A percentile compares a stretch with the other conserved stretches of the same genome.
These are phyloP conservation scores for Hyles lineata DNA, from an alignment of 2,888 invertebrate species.

Conservation along the genomic window DNA sequence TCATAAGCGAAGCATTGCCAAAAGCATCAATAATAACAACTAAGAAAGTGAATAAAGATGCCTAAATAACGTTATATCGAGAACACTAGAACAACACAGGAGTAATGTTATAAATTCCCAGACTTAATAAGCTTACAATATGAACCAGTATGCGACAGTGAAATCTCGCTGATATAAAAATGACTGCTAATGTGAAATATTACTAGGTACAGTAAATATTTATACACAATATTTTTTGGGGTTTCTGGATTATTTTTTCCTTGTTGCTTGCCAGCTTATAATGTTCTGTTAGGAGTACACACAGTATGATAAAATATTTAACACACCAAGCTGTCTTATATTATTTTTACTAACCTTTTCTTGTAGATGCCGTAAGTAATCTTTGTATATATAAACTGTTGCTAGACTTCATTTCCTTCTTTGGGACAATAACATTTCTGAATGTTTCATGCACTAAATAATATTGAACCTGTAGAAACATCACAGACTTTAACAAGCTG, in stretches of 20 bases:
- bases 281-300: not conserved
- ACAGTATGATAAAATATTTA: not conserved
- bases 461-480: too few species aligned
- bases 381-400: too few species aligned
- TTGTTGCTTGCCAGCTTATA: not conserved
- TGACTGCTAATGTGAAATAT: conserved; percentile 10
- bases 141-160: not conserved
- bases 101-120: conserved; percentile 14
- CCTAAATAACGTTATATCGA: not conserved
- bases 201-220: not conserved
- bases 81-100: not conserved
- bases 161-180: conserved; percentile 7
- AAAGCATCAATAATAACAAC: too few species aligned
- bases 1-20: too few species aligned
- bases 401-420: too few species aligned
- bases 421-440: too few species aligned
- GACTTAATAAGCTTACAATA: conserved; percentile 15
- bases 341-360: not conserved
- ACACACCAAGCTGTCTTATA: not conserved
- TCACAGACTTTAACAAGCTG: too few species aligned
- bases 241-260: not conserved
- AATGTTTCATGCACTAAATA: too few species aligned
- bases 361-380: not conserved
- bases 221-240: conserved; percentile 5
- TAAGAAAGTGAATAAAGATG: too few species aligned